phyloP scores from a whole-genome alignment of 2,113 vertebrate genomes.

The Trematocara nigrifrons region DNA sequence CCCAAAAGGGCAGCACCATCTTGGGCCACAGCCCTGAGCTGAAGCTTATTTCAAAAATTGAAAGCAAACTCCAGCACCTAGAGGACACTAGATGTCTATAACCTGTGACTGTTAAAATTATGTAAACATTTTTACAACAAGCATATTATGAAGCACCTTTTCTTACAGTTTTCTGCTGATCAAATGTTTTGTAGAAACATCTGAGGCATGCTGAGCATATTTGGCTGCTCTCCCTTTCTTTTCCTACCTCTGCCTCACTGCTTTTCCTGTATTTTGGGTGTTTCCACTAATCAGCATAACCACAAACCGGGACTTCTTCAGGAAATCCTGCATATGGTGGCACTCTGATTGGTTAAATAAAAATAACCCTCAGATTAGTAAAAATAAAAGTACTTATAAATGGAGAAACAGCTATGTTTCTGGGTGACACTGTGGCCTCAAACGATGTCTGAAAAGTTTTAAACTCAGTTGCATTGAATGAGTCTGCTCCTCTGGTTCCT shows the following conservation, averaged over 20 bases:
- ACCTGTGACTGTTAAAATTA: not conserved
- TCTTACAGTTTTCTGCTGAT: conserved; percentile 7
- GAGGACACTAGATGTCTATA: not conserved
- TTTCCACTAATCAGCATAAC: conserved; percentile 58
- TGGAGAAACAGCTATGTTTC: not conserved
- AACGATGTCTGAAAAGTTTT: not conserved
- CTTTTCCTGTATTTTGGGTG: conserved; percentile 47
- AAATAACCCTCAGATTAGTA: conserved; percentile 17
- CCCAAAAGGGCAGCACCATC: not conserved
- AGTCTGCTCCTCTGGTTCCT: not conserved
- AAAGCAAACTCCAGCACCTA: not conserved
- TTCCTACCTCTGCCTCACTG: not conserved
- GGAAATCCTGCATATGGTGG: conserved; percentile 31
- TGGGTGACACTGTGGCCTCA: not conserved
- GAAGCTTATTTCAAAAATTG: not conserved
- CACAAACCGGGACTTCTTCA: conserved; percentile 40
- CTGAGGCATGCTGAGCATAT: conserved; percentile 26
- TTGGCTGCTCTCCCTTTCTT: not conserved
- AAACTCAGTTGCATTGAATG: not conserved
- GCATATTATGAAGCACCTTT: not conserved
- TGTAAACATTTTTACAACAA: not conserved
- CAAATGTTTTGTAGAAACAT: conserved; percentile 9
- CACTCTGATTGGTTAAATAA: conserved; percentile 18
- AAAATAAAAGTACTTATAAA: not conserved
- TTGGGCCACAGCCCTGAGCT: not conserved